A percentile compares a stretch with the other conserved stretches of the same genome.
Evolutionary conservation across 2,113 vertebrate genomes (phyloP).

Genomic region (Scopus umbretta): DNA sequence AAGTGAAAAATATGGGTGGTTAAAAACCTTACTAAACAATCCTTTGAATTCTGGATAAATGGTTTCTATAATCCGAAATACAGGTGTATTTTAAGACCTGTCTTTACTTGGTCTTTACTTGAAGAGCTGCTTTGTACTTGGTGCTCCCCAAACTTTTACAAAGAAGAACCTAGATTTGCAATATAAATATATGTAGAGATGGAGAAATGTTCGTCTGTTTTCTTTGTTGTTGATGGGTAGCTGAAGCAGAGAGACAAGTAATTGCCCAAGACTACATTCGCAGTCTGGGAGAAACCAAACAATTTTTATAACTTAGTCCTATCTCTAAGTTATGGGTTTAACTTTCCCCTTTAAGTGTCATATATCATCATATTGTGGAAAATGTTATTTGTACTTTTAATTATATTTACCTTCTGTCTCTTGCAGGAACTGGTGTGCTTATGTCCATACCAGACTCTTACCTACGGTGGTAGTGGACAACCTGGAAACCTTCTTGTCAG

Average conservation of each 20-base stretch:
- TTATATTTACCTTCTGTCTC: not conserved
- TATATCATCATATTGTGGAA: not conserved
- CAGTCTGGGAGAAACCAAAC: not conserved
- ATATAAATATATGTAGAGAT: not conserved
- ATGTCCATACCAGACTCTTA: constrained; percentile 74
- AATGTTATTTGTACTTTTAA: not conserved
- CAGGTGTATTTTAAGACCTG: not conserved
- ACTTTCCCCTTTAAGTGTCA: not conserved
- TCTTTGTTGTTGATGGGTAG: not conserved
- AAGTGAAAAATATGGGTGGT: not conserved
- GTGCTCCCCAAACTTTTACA: not conserved
- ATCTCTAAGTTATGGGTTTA: not conserved
- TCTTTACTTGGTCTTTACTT: too few species aligned
- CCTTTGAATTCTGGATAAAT: not conserved
- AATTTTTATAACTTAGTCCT: not conserved
- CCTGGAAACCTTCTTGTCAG: constrained; percentile 54
- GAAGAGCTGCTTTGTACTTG: not conserved
- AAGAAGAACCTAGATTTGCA: not conserved
- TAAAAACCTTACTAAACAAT: not conserved
- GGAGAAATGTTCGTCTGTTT: not conserved
- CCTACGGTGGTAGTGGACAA: constrained; percentile 71
- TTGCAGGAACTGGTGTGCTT: constrained; percentile 81
- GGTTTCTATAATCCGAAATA: not conserved
- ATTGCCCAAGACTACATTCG: not conserved
- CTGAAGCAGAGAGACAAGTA: not conserved